Evolutionary conservation across 2,888 invertebrate genomes (phyloP), one percentile per base, ranked within the genome.

Genomic region (Alentia gelatinosa): DNA sequence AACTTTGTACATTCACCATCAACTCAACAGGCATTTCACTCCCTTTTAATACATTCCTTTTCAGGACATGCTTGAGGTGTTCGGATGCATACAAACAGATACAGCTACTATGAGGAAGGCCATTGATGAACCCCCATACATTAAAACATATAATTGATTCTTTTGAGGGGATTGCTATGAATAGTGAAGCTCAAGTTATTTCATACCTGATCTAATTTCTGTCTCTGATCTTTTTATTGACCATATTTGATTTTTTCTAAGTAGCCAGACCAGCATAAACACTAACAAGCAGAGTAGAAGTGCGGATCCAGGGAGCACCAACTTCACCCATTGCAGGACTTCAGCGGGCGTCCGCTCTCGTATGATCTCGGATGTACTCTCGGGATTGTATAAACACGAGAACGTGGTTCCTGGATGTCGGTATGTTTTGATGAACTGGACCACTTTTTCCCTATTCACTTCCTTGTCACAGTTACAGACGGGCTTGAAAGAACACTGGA

Each of bases 381-480:
- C 30, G 42, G 86, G 86, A 30, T 86, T 42, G 86, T 86, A 86
- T 19, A 47, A 26, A 47, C 86, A 86, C 30, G 47, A 42, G 47
- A 86, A 86, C 19, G 86, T 1, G 47, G 50, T 47, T 1, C 33
- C 47, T 30, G 86, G 86, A 50, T 86, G 47, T 5, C 30, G 23
- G 47, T 9, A 47, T 26, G 5, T 0, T 23, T 47, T 47, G 15
- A 86, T 35, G 35, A 86, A 86, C 47, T 26, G 12, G 86, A 86
- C 30, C 47, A 86, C 86, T 9, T 1, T 47, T n/a, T 47, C 26
- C 33, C 86, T 1, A 33, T 86, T 86, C 1, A 47, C 47, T 19
- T 86, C 86, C 47, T 86, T 86, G 86, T 86, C 86, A 50, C 86
- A 86, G 86, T 30, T 86, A 30, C 86, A 86, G 12, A 19, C 15